These are phyloP conservation scores for Drosophila paranaensis DNA, from an alignment of 2,888 invertebrate genomes.

Conservation along the genomic window DNA sequence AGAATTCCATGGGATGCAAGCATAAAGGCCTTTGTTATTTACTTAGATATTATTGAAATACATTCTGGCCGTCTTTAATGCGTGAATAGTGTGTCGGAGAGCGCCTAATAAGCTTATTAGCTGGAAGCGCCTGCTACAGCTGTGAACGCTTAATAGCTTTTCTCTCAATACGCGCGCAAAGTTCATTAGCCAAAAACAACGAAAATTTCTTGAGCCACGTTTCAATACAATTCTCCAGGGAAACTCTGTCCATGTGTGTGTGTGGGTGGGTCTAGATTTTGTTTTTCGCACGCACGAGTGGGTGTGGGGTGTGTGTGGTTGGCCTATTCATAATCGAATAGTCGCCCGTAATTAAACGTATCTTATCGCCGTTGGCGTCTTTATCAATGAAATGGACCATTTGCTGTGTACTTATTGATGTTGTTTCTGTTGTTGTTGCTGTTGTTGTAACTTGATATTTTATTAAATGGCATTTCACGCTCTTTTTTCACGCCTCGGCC, in stretches of 20 bases:
- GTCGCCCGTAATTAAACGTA: slow-evolving; percentile 70
- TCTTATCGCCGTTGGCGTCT: slow-evolving; percentile 63
- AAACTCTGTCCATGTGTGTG: too few species aligned
- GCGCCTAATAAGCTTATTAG: slow-evolving; percentile 15
- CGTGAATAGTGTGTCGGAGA: background rate
- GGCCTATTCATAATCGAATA: slow-evolving; percentile 39
- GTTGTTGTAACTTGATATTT: slow-evolving; percentile 68
- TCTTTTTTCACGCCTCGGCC: slow-evolving; percentile 38
- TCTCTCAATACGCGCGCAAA: slow-evolving; percentile 1
- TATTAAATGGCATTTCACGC: slow-evolving; percentile 71
- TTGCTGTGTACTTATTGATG: slow-evolving; percentile 40
- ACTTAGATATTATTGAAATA: background rate
- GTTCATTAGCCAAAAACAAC: slow-evolving; percentile 23
- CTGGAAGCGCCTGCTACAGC: background rate
- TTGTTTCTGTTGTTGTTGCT: slow-evolving; percentile 14
- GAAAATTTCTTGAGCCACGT: slow-evolving; percentile 8
- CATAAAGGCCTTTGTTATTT: background rate
- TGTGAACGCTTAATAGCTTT: slow-evolving; percentile 6
- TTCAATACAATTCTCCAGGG: slow-evolving; percentile 1
- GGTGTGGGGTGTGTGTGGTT: slow-evolving; percentile 7
- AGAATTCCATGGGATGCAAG: background rate
- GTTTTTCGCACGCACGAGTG: slow-evolving; percentile 11
- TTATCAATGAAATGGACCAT: slow-evolving; percentile 71
- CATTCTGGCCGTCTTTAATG: slow-evolving; percentile 1
- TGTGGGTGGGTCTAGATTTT: background rate